A percentile compares a stretch with the other conserved stretches of the same genome.
phyloP scores from a whole-genome alignment of 2,113 vertebrate genomes.

The Thymallus thymallus region DNA sequence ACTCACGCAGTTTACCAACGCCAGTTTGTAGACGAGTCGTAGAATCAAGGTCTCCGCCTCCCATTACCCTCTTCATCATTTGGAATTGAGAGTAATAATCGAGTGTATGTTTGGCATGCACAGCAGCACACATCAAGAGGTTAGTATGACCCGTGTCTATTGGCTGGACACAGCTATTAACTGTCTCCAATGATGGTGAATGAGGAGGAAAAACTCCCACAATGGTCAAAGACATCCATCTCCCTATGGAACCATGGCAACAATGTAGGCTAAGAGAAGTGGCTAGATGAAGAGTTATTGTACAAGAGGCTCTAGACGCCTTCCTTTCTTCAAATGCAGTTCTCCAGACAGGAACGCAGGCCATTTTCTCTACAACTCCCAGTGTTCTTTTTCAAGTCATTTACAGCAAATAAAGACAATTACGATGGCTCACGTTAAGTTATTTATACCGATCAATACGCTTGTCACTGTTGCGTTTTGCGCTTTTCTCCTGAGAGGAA shows the following conservation, averaged over 20 bases:
- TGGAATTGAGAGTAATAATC: conserved; percentile 52
- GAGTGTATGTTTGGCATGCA: conserved; percentile 53
- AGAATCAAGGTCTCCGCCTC: conserved; percentile 27
- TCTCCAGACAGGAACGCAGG: conserved; percentile 26
- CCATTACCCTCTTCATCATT: conserved; percentile 47
- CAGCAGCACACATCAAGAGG: conserved; percentile 21
- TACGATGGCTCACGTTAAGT: conserved; percentile 30
- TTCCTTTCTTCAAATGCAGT: conserved; percentile 24
- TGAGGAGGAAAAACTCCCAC: conserved; percentile 48
- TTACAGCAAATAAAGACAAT: conserved; percentile 57
- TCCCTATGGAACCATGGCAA: conserved; percentile 20
- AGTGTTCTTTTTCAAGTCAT: conserved; percentile 45
- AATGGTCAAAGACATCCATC: conserved; percentile 19
- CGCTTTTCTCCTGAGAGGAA: background rate
- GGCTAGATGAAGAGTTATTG: conserved; percentile 48
- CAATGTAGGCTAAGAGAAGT: conserved; percentile 52
- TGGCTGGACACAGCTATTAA: conserved; percentile 60
- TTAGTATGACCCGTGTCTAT: conserved; percentile 51
- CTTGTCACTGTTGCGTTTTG: conserved; percentile 20
- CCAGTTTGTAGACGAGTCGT: conserved; percentile 16
- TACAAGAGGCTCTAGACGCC: conserved; percentile 5
- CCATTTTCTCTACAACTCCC: conserved; percentile 15
- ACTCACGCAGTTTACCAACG: too few species aligned
- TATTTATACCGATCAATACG: conserved; percentile 50
- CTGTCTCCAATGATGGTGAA: conserved; percentile 51